Evolutionary conservation across 2,797 vertebrate genomes (phyloP).

Genomic region (Siniperca obscura): DNA sequence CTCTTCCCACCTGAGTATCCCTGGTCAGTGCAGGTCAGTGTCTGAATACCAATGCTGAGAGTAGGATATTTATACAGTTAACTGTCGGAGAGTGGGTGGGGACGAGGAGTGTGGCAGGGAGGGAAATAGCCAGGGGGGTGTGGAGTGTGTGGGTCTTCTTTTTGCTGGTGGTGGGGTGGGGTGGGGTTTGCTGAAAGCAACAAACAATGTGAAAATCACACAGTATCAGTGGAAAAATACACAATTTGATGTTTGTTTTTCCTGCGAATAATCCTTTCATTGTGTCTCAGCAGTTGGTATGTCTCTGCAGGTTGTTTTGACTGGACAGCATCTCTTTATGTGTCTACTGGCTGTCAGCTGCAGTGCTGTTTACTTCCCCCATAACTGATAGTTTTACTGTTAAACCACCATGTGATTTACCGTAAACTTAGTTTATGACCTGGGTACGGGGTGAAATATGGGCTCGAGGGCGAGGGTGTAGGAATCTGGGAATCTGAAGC

Average conservation of each 20-base stretch:
- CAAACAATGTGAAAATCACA: constrained; percentile 44
- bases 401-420: constrained; percentile 52
- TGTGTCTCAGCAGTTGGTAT: constrained; percentile 46
- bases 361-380: constrained; percentile 60
- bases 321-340: constrained; percentile 63
- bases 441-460: background rate
- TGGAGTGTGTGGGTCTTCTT: constrained; percentile 53
- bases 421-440: constrained; percentile 48
- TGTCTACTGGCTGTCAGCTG: constrained; percentile 55
- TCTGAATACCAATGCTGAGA: constrained; percentile 57
- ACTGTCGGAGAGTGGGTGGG: constrained; percentile 69
- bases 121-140: constrained; percentile 52
- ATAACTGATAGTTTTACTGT: constrained; percentile 45
- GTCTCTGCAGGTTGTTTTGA: constrained; percentile 72
- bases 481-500: constrained; percentile 21
- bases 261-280: constrained; percentile 38
- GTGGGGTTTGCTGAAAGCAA: constrained; percentile 27
- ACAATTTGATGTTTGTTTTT: constrained; percentile 53
- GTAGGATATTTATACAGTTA: constrained; percentile 76
- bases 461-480: constrained; percentile 1
- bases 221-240: constrained; percentile 51
- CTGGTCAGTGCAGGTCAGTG: constrained; percentile 54
- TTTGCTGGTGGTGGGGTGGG: constrained; percentile 13
- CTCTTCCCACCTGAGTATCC: constrained; percentile 16
- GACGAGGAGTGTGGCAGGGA: constrained; percentile 52